Base-by-base conservation (phyloP, 2,113 vertebrate species). In the Leucopsar rothschildi region DNA sequence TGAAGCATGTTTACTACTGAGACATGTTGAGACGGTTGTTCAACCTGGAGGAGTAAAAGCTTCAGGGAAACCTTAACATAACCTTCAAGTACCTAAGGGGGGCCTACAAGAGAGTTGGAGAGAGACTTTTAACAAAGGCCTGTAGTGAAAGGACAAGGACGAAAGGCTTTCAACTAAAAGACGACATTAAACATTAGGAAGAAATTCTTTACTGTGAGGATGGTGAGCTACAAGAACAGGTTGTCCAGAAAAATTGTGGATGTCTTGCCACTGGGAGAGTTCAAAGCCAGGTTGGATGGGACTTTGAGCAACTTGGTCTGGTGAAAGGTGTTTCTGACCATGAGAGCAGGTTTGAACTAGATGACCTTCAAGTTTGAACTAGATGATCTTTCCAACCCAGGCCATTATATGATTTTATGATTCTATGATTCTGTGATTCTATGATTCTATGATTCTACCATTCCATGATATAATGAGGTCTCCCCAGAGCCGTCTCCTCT, bases 321-420 rank as follows among this genome's bases (percentile, higher is more conserved):
- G 21, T 2, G 2, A 37, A 45, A 44, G 18, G 6, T 47, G 5
- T 7, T 45, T 55, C 23, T 47, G 56, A n/a, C 3, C 23, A 47
- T 21, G 24, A 28, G 2, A 44, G 9, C 0, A 0, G 23, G 39
- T 53, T 68, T 39, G 55, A 45, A 45, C 27, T 53, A 53, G 53
- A 45, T 39, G 5, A 23, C 23, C 18, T 61, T 61, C 15, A 49
- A 49, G 50, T 28, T 52, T 52, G 50, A 52, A 28, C 25, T 52
- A 15, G 50, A 28, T 52, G 25, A 28, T 28, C 10, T 33, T 69
- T 45, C 7, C 47, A 40, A 24, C 4, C 21, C n/a, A 61, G 40
- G 28, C 3, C n/a, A 45, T 63, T 37, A 25, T 29, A 12, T 15
- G 40, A 47, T 37, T 35, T 15, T 53, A 11, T 52, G 37, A 42